These are phyloP conservation scores for Cryptotermes secundus DNA, from an alignment of 1,140 invertebrate species.

Conservation along the genomic window DNA sequence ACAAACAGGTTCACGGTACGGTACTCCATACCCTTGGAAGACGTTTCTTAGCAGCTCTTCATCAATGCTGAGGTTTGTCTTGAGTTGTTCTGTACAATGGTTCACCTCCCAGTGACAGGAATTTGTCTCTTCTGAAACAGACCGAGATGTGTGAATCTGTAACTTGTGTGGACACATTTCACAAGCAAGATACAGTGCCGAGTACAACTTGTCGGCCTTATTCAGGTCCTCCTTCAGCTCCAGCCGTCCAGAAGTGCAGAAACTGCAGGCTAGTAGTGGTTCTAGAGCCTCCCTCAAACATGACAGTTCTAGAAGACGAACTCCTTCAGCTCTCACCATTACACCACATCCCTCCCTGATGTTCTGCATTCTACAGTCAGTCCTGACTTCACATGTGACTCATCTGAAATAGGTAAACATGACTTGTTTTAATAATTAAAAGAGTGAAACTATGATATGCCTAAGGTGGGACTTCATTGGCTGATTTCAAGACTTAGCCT, in stretches of 20 bases:
- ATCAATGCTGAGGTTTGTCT: neutral
- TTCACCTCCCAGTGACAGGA: neutral
- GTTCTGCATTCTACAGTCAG: neutral
- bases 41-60: neutral
- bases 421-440: no score
- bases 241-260: neutral
- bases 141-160: neutral
- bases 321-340: neutral
- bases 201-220: neutral
- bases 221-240: slow-evolving; percentile 7
- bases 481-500: no score
- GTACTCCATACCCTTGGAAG: neutral
- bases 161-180: neutral
- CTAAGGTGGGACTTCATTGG: no score
- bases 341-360: neutral
- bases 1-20: neutral
- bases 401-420: no score
- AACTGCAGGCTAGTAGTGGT: neutral
- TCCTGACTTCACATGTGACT: no score
- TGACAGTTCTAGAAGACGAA: slow-evolving; percentile 9
- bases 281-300: slow-evolving; percentile 4
- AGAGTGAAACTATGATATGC: no score
- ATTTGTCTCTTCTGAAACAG: neutral
- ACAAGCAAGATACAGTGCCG: neutral
- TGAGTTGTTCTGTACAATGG: neutral